These are phyloP conservation scores for Tipula unca DNA, from an alignment of 2,888 invertebrate genomes.

Conservation along the genomic window DNA sequence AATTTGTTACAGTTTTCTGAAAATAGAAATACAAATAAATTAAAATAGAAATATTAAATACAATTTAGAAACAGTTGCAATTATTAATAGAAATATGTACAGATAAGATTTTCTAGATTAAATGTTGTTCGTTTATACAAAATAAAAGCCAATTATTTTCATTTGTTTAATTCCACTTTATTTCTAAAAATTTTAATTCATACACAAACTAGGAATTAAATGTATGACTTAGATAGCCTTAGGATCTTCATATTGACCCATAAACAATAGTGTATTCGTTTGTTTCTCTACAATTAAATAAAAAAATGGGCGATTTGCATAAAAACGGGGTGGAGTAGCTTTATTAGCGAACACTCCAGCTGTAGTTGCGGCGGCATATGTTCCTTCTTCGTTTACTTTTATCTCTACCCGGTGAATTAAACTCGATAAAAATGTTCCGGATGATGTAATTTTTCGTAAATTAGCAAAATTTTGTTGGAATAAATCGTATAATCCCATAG, in stretches of 20 bases:
- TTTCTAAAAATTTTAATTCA: not conserved
- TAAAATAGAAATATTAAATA: not conserved
- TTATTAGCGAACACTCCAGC: conserved; percentile 35
- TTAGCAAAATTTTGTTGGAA: conserved; percentile 51
- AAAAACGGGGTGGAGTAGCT: conserved; percentile 48
- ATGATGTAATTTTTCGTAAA: conserved; percentile 48
- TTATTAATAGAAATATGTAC: no score
- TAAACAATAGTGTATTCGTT: conserved; percentile 54
- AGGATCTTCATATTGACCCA: conserved; percentile 45
- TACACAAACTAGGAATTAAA: not conserved
- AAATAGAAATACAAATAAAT: not conserved
- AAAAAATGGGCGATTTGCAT: conserved; percentile 56
- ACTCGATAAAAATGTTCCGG: conserved; percentile 50
- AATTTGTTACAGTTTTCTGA: not conserved
- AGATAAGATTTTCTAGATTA: no score
- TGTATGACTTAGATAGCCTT: not conserved
- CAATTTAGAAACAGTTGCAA: not conserved
- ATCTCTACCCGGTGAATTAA: conserved; percentile 65
- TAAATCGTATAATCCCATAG: conserved; percentile 58
- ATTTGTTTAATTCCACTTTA: not conserved
- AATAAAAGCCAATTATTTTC: not conserved
- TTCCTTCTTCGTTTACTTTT: conserved; percentile 67
- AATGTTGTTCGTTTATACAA: not conserved
- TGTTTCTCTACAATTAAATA: conserved; percentile 60
- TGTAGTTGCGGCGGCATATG: conserved; percentile 56